Evolutionary conservation across 2,888 invertebrate genomes (phyloP), one percentile per base, ranked within the genome.

Genomic region (Abrostola triplasia): DNA sequence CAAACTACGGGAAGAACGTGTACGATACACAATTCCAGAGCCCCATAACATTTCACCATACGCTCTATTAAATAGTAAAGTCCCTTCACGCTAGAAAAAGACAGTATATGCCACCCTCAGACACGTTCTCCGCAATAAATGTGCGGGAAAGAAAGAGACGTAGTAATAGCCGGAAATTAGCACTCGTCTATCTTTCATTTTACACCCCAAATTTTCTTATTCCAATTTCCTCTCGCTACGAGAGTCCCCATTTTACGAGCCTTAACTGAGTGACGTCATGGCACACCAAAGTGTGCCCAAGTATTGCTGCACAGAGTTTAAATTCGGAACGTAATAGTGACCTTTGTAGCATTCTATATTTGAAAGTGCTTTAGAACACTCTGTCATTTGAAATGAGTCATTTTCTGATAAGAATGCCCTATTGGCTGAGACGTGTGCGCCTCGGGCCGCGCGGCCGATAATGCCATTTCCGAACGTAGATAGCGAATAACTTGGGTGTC

Each of bases 151-250:
- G 95, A 94, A 93, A 93, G 94, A 93, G 94, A 94, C 91, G 90
- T 88, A 93, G 88, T 92, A 93, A 93, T 92, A 92, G 92, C 95
- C 96, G 96, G 96, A 96, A 96, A 96, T 96, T 96, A 96, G 96
- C 94, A 96, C 95, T 95, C 96, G 95, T 96, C 96, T 96, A 96
- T 96, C 96, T 96, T 96, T 96, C 96, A 96, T 96, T 96, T 96
- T 96, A 96, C 96, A 96, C 96, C 96, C 96, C 95, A 96, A 96
- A 96, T 96, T 96, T 96, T 96, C 96, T 96, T 96, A 96, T 96
- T 96, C 96, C 96, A 96, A 96, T 96, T 96, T 96, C 96, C 95
- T 92, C 89, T 91, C 81, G 87, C 90, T 87, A 90, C 91, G 88
- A 90, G 88, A 87, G 84, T 74, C 74, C 77, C 81, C 84, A 88